Evolutionary conservation across 1,140 invertebrate species (phyloP), one percentile per base, ranked within the genome.

Genomic region (Caenorhabditis remanei): DNA sequence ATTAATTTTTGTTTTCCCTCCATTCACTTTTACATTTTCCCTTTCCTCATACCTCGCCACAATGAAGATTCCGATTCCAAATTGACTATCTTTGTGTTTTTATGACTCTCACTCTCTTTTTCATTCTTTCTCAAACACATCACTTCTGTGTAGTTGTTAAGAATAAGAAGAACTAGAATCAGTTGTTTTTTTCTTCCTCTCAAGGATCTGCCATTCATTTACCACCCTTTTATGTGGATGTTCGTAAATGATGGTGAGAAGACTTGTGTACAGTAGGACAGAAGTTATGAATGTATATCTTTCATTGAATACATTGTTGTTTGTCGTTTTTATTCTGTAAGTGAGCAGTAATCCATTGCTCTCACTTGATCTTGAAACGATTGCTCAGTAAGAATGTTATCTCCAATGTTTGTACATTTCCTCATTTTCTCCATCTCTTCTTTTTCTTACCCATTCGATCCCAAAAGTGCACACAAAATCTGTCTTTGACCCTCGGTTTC

Each of bases 401-500:
- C 67, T 43, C 41, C 67, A 71, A 71, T 71, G 67, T 71, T 71
- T 71, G 67, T 71, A 48, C 67, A 71, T 71, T 71, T 71, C 67
- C 67, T 71, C 67, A 71, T 71, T 71, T 32, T 46, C 67, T n/a
- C n/a, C n/a, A n/a, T n/a, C n/a, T 71, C 16, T 14, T 41, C 63
- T 40, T 32, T 53, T 53, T 53, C 16, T 5, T 58, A 58, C 56
- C n/a, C 55, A 32, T 32, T 58, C 19, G 19, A 19, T 21, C 24
- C 61, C 21, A 63, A 63, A 63, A 63, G 61, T 63, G 61, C 61
- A 63, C 61, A 63, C 61, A 63, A 63, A 63, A 63, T 14, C 13
- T 24, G 61, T 63, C 61, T 63, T 63, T 63, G 61, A 63, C 61
- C 61, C 61, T 79, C 71, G 71, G 46, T 79, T 79, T 79, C 71